Conservation (phyloP, 2,888 invertebrate genomes). For the Trichogramma dendrolimi region DNA sequence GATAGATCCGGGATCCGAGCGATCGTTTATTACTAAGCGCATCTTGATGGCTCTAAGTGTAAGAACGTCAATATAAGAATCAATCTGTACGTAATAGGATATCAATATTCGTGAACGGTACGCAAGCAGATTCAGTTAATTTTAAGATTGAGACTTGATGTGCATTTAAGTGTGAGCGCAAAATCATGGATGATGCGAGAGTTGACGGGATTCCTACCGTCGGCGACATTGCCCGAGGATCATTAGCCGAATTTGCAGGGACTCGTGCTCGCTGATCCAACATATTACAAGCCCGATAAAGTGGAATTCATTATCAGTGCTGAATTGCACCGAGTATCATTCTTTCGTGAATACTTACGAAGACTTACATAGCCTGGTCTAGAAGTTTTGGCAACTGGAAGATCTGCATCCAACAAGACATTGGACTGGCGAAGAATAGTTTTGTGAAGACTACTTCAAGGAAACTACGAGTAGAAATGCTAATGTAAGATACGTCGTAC, state of each 20-base stretch:
- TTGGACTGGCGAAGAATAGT: not conserved
- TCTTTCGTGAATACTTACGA: too few relatives aligned
- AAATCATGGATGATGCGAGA: not conserved
- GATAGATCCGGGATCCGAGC: not conserved
- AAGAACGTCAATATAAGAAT: not conserved
- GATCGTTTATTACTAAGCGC: not conserved
- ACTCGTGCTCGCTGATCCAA: not conserved
- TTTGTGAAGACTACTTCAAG: not conserved
- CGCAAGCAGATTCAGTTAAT: too few relatives aligned
- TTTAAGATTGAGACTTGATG: not conserved
- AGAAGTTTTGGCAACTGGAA: slow-evolving; percentile 1
- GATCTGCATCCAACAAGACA: not conserved
- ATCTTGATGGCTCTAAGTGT: not conserved
- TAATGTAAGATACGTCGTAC: not conserved
- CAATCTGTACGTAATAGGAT: not conserved
- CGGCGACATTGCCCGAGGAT: not conserved
- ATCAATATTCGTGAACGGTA: not conserved
- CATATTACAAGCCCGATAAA: not conserved
- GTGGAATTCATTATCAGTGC: not conserved
- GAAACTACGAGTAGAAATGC: not conserved
- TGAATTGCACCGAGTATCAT: too few relatives aligned
- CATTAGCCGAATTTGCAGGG: not conserved
- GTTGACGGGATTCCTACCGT: not conserved
- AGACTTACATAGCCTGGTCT: too few relatives aligned
- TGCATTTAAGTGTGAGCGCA: not conserved